phyloP scores from a whole-genome alignment of 2,113 vertebrate species.

The Cheilinus undulatus region DNA sequence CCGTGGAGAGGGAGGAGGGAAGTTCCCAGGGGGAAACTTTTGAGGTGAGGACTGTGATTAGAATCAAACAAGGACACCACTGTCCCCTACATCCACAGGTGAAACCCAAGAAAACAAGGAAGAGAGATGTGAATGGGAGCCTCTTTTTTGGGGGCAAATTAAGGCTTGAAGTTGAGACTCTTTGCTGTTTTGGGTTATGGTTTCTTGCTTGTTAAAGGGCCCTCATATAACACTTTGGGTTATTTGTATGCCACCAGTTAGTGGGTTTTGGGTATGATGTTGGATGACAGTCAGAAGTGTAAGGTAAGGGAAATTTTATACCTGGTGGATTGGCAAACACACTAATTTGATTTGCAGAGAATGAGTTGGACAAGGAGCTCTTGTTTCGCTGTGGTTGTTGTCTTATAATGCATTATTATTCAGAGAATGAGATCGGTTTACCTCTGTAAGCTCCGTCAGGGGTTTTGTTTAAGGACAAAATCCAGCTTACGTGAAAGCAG shows the following conservation, averaged over 20 bases:
- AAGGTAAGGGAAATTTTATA: slow-evolving; percentile 65
- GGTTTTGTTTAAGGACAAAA: slow-evolving; percentile 54
- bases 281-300: slow-evolving; percentile 55
- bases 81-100: slow-evolving; percentile 69
- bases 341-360: slow-evolving; percentile 60
- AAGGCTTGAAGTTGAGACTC: slow-evolving; percentile 55
- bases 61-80: slow-evolving; percentile 76
- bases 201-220: slow-evolving; percentile 43
- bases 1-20: slow-evolving; percentile 47
- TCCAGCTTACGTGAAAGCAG: slow-evolving; percentile 73
- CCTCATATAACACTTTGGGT: slow-evolving; percentile 48
- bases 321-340: slow-evolving; percentile 33
- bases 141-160: slow-evolving; percentile 66
- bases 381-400: slow-evolving; percentile 69
- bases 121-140: slow-evolving; percentile 54
- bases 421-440: slow-evolving; percentile 64
- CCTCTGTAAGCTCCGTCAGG: slow-evolving; percentile 58
- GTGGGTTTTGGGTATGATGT: slow-evolving; percentile 48
- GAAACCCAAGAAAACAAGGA: slow-evolving; percentile 73
- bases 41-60: slow-evolving; percentile 81
- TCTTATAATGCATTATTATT: slow-evolving; percentile 63
- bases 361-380: slow-evolving; percentile 67
- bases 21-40: slow-evolving; percentile 71
- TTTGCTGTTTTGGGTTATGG: slow-evolving; percentile 63
- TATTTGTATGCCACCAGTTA: slow-evolving; percentile 58